Evolutionary conservation across 2,888 invertebrate genomes (phyloP), one percentile per base, ranked within the genome.

Genomic region (Anticlea derivata): DNA sequence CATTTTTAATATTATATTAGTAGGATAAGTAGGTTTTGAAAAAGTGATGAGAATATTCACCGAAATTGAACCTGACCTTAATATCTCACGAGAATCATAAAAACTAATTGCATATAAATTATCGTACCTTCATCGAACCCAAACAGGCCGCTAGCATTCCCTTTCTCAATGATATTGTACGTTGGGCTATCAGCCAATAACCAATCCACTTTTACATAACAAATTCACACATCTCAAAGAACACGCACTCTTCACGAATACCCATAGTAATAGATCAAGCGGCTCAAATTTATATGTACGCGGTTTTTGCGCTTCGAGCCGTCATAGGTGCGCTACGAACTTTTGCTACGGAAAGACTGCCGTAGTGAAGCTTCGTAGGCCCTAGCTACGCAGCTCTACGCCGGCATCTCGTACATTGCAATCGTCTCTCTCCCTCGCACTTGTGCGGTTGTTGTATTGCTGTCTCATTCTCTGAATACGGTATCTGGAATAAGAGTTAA

Each of bases 201-300:
- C 78, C 80, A 86, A 86, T 88, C 89, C 89, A 89, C 89, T 86
- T 85, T 86, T 85, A 87, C 85, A 86, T 86, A 77, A 78, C 82
- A 84, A 78, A 72, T 53, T 71, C 65, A 70, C 75, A 66, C 65
- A 54, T 50, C 54, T 48, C 75, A 74, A 63, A 65, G 60, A 67
- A 62, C 63, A 63, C 67, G 69, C 63, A 69, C 66, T 69, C 56
- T 59, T 54, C 65, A 69, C 44, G 17, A 29, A 47, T 13, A 39
- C 27, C 43, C 67, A 72, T 69, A 12, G 38, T 41, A 41, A 10
- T 17, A 48, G 11, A 20, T 13, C n/a, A 5, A 1, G 7, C 12
- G 6, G 7, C 22, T 33, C 22, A 31, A 55, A 38, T 50, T 55
- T 34, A 20, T 41, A 55, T 33, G 24, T 47, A 35, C 47, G 63